phyloP scores from a whole-genome alignment of 2,113 vertebrate species.

The human region GRCh38 chr4:4554001-4554500 shows the following conservation, averaged over 20 bases:
- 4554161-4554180: not conserved
- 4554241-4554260: not conserved
- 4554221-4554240: not conserved
- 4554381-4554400: not conserved
- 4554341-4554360: not conserved
- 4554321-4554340: not conserved
- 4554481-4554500: not conserved
- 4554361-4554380: not conserved
- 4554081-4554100: slow-evolving; percentile 70
- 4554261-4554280: not conserved
- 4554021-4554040: slow-evolving; percentile 81
- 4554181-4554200: slow-evolving; percentile 22
- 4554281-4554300: not conserved
- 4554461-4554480: not conserved
- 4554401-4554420: not conserved
- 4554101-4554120: slow-evolving; percentile 43
- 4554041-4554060: slow-evolving; percentile 73
- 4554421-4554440: too few species aligned
- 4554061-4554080: slow-evolving; percentile 60
- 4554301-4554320: accelerated
- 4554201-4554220: slow-evolving; percentile 55
- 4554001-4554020: slow-evolving; percentile 80
- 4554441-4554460: not conserved
- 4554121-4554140: slow-evolving; percentile 53
- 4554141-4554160: not conserved